A percentile compares a stretch with the other conserved stretches of the same genome.
These are phyloP conservation scores for Desmodus rotundus DNA, from an alignment of 2,113 vertebrate genomes.

Conservation along the genomic window DNA sequence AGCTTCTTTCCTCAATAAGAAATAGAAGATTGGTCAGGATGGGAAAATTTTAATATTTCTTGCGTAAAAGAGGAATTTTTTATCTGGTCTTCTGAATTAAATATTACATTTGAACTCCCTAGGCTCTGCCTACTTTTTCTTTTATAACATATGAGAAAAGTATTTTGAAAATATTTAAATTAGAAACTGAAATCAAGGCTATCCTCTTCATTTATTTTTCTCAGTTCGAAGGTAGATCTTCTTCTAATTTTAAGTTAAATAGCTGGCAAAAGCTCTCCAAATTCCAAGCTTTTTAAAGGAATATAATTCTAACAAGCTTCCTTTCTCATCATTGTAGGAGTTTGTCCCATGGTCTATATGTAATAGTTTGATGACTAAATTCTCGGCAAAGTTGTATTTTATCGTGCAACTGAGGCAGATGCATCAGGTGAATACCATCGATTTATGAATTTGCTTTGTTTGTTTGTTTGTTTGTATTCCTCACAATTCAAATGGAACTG, in stretches of 20 bases:
- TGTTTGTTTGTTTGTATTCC: neutral
- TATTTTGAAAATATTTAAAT: constrained; percentile 8
- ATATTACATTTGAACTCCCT: neutral
- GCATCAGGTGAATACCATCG: neutral
- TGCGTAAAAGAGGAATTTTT: neutral
- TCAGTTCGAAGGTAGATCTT: neutral
- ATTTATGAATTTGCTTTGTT: neutral
- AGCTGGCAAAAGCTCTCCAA: neutral
- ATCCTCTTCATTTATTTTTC: neutral
- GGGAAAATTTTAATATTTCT: neutral
- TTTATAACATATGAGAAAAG: neutral
- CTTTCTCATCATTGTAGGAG: neutral
- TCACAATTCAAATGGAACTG: neutral
- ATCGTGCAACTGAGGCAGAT: neutral
- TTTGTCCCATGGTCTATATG: neutral
- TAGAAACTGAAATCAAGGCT: neutral
- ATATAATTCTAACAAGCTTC: neutral
- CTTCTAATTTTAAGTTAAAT: neutral
- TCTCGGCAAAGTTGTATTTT: neutral
- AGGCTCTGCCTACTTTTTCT: neutral
- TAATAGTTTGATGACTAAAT: neutral
- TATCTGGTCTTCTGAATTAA: neutral
- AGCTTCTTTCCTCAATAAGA: constrained; percentile 1
- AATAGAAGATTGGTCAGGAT: neutral
- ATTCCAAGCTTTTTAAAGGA: neutral